Percentiles rank a stretch among this genome's conserved stretches.
Conservation (phyloP, 2,888 invertebrate species). For the Crioceris asparagi region DNA sequence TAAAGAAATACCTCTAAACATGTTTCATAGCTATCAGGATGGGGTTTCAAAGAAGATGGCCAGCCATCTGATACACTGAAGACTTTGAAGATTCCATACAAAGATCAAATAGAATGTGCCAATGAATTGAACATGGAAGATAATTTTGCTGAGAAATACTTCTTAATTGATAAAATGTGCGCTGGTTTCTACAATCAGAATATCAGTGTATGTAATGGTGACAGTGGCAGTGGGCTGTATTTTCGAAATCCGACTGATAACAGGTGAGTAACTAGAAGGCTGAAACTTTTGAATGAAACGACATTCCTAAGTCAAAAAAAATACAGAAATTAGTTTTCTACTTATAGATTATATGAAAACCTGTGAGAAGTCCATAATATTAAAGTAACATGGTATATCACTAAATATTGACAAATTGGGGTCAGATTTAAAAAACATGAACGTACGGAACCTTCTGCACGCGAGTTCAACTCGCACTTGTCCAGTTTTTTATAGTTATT, state of each 20-base stretch:
- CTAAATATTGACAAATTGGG: too few relatives aligned
- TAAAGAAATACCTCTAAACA: too few relatives aligned
- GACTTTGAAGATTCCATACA: constrained; percentile 14
- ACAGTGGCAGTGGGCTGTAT: constrained; percentile 16
- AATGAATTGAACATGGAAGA: constrained; percentile 13
- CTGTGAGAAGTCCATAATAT: too few relatives aligned
- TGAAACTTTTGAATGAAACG: too few relatives aligned
- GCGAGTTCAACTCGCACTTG: too few relatives aligned
- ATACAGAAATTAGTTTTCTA: too few relatives aligned
- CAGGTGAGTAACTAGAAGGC: constrained; percentile 5
- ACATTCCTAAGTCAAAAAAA: too few relatives aligned
- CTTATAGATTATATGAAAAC: too few relatives aligned
- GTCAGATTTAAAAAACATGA: too few relatives aligned
- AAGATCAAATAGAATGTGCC: constrained; percentile 13
- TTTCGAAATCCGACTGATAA: constrained; percentile 14
- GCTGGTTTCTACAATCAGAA: constrained; percentile 13
- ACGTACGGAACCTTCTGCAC: too few relatives aligned
- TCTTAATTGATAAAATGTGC: constrained; percentile 17
- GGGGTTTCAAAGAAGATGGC: constrained; percentile 13
- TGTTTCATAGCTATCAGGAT: constrained; percentile 14
- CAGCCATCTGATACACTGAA: constrained; percentile 11
- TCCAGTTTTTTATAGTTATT: too few relatives aligned
- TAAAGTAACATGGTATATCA: too few relatives aligned
- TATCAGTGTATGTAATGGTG: constrained; percentile 15
- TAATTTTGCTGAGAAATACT: constrained; percentile 13